A percentile compares a stretch with the other conserved stretches of the same genome.
These are phyloP conservation scores for Eucidaris tribuloides DNA, from an alignment of 35 echinoderm and acorn worm genomes.

Conservation along the genomic window DNA sequence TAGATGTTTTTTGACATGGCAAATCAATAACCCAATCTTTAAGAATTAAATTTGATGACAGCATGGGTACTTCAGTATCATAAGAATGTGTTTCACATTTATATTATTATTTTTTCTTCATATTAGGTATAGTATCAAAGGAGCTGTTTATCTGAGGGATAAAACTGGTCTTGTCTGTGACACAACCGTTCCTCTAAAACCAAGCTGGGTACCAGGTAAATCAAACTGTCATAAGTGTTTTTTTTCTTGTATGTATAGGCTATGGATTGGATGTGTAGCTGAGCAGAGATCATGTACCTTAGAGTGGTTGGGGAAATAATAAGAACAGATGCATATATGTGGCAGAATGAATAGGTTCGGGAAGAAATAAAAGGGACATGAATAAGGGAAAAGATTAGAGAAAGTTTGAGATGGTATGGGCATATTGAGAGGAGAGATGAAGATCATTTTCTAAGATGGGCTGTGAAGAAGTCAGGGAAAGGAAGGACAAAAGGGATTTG, in stretches of 20 bases:
- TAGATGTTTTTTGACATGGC: background rate
- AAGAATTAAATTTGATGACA: background rate
- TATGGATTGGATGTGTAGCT: too few species aligned
- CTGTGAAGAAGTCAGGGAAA: too few species aligned
- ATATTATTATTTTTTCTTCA: background rate
- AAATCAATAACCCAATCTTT: background rate
- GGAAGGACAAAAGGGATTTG: too few species aligned
- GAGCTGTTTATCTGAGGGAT: conserved; percentile 75
- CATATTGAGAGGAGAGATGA: too few species aligned
- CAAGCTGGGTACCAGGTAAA: conserved; percentile 62
- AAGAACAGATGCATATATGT: too few species aligned
- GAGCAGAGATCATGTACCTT: background rate
- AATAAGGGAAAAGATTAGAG: too few species aligned
- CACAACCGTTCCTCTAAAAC: background rate
- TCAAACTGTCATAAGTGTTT: background rate
- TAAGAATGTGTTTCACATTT: too few species aligned
- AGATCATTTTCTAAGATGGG: too few species aligned
- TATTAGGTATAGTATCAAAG: conserved; percentile 92
- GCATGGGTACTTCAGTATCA: background rate
- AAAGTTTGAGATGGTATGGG: too few species aligned
- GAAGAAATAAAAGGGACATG: too few species aligned
- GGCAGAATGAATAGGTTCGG: too few species aligned
- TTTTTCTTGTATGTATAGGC: background rate
- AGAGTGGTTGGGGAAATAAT: too few species aligned
- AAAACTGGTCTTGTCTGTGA: conserved; percentile 71